Conservation (phyloP, 2,113 vertebrate genomes). For the Thermophis baileyi region DNA sequence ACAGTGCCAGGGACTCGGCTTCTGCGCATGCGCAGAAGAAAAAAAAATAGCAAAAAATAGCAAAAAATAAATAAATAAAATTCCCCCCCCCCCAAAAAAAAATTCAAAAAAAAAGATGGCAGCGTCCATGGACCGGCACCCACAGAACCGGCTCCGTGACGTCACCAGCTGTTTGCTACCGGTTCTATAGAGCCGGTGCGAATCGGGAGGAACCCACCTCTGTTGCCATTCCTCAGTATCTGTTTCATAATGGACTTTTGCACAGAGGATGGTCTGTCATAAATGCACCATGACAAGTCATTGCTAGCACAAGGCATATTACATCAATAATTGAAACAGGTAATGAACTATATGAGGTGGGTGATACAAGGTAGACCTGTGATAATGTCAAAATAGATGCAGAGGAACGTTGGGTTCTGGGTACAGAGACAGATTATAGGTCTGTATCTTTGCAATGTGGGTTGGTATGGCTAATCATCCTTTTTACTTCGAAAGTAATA, state of each 20-base stretch:
- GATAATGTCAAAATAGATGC: neutral
- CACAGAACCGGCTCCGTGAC: too few species aligned
- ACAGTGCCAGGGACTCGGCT: too few species aligned
- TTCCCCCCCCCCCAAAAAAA: too few species aligned
- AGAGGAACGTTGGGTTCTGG: neutral
- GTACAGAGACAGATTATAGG: neutral
- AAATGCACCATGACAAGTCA: neutral
- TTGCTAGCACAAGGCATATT: neutral
- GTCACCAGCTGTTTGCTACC: too few species aligned
- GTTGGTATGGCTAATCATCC: neutral
- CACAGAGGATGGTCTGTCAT: neutral
- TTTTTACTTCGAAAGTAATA: neutral
- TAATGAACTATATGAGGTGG: neutral
- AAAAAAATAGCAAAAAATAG: too few species aligned
- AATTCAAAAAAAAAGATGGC: too few species aligned
- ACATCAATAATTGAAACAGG: neutral
- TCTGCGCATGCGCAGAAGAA: too few species aligned
- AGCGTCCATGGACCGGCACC: too few species aligned
- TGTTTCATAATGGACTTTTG: neutral
- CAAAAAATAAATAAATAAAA: too few species aligned
- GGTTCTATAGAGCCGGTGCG: too few species aligned
- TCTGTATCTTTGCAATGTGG: neutral
- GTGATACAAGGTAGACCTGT: neutral
- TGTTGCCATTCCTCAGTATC: neutral
- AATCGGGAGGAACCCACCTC: too few species aligned